phyloP scores from a whole-genome alignment of 1,140 invertebrate species.

The Belonocnema kinseyi region DNA sequence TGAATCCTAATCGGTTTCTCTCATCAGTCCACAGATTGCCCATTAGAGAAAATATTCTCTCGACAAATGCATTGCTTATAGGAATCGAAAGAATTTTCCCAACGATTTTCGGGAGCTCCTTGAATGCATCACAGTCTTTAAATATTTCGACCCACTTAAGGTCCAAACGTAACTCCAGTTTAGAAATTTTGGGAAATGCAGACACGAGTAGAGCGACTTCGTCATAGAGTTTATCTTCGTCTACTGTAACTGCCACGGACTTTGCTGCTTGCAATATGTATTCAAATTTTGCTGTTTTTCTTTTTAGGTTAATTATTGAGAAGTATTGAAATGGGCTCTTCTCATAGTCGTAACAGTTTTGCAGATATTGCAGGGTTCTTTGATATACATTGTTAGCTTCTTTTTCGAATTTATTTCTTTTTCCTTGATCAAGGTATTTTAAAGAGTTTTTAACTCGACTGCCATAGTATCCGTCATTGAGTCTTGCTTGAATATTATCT shows the following conservation, averaged over 20 bases:
- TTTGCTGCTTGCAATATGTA: too few relatives aligned
- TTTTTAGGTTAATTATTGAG: conserved; percentile 35
- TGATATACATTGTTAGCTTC: too few relatives aligned
- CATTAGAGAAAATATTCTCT: too few relatives aligned
- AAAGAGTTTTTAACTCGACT: too few relatives aligned
- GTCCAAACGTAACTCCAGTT: too few relatives aligned
- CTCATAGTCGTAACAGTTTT: conserved; percentile 43
- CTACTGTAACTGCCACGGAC: too few relatives aligned
- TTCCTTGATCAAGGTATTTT: conserved; percentile 5
- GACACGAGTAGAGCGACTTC: not conserved
- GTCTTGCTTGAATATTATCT: conserved; percentile 38
- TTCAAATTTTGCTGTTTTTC: conserved; percentile 17
- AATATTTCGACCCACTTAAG: too few relatives aligned
- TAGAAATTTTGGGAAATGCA: conserved; percentile 38
- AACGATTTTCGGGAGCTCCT: too few relatives aligned
- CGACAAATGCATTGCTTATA: conserved; percentile 40
- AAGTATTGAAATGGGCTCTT: conserved; percentile 35
- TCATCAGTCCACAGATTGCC: conserved; percentile 38
- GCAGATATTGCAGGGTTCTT: too few relatives aligned
- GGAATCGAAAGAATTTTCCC: conserved; percentile 34
- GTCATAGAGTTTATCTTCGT: conserved; percentile 35
- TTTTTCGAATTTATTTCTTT: conserved; percentile 32
- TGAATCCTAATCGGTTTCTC: conserved; percentile 35
- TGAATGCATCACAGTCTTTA: too few relatives aligned
- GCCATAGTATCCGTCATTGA: too few relatives aligned